phyloP scores from a whole-genome alignment of 2,113 vertebrate genomes.

The Cyanoderma ruficeps region DNA sequence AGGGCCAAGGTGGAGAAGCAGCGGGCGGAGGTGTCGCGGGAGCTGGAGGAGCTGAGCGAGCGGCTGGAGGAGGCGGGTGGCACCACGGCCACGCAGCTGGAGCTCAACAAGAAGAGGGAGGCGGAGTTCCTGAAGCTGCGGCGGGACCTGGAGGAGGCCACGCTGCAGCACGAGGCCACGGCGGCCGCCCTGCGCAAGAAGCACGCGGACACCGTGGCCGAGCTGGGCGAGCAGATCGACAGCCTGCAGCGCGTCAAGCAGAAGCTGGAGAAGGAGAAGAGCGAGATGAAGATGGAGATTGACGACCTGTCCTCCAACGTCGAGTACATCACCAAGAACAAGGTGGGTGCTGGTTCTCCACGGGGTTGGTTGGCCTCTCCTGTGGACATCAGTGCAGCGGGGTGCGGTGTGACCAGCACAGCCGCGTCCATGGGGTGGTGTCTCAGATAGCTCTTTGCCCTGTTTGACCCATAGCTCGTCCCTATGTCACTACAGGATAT shows the following conservation, averaged over 20 bases:
- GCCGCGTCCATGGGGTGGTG: rapidly evolving
- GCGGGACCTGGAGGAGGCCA: conserved; percentile 89
- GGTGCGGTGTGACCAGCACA: background rate
- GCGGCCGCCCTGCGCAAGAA: conserved; percentile 84
- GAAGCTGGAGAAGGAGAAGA: conserved; percentile 92
- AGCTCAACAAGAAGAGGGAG: conserved; percentile 89
- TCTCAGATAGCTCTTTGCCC: background rate
- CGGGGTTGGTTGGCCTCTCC: background rate
- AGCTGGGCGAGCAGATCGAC: conserved; percentile 90
- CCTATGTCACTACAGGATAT: background rate
- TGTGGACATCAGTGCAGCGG: rapidly evolving
- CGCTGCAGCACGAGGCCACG: conserved; percentile 84
- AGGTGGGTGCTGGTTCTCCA: conserved; percentile 69
- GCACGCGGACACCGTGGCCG: conserved; percentile 81
- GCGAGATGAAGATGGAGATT: conserved; percentile 89
- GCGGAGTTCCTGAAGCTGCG: conserved; percentile 83
- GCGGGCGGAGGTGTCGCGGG: conserved; percentile 82
- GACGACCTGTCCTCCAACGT: conserved; percentile 86
- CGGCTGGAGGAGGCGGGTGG: conserved; percentile 89
- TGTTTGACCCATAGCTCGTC: background rate
- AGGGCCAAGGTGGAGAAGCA: conserved; percentile 91
- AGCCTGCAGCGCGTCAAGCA: conserved; percentile 89
- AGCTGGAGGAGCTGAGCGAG: conserved; percentile 92
- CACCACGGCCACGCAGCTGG: conserved; percentile 80
- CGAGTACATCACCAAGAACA: conserved; percentile 86